Percentiles rank a stretch among this genome's conserved stretches.
phyloP scores from a whole-genome alignment of 1,140 invertebrate species.

The Diploscapter pachys region DNA sequence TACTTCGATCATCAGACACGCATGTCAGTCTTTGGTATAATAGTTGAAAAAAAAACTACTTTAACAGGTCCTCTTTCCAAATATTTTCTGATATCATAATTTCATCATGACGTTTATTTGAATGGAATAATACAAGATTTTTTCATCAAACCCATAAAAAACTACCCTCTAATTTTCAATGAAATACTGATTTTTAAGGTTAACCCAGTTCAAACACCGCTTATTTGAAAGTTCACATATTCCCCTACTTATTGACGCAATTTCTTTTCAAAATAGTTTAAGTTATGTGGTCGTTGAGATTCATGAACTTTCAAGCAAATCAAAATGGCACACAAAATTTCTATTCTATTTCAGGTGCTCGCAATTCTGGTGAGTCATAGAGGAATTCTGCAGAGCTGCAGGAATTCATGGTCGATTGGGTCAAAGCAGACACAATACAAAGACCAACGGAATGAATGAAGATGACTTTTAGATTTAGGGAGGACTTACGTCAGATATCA shows the following conservation, averaged over 20 bases:
- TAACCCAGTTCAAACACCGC: too few relatives aligned
- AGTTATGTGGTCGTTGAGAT: too few relatives aligned
- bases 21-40: slow-evolving; percentile 23
- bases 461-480: too few relatives aligned
- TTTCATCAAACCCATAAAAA: not conserved
- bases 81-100: not conserved
- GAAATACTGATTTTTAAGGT: not conserved
- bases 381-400: too few relatives aligned
- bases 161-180: not conserved
- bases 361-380: slow-evolving; percentile 11
- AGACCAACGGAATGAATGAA: too few relatives aligned
- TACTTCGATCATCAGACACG: slow-evolving; percentile 46
- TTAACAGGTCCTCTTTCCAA: not conserved
- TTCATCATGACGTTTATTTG: not conserved
- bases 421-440: too few relatives aligned
- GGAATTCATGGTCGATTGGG: too few relatives aligned
- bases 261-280: too few relatives aligned
- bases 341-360: slow-evolving; percentile 16
- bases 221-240: too few relatives aligned
- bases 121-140: not conserved
- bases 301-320: too few relatives aligned
- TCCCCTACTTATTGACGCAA: too few relatives aligned
- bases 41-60: not conserved
- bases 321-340: not conserved
- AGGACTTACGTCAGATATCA: too few relatives aligned